Evolutionary conservation across 2,113 vertebrate species (phyloP).

Genomic region (Sinocyclocheilus rhinocerous): DNA sequence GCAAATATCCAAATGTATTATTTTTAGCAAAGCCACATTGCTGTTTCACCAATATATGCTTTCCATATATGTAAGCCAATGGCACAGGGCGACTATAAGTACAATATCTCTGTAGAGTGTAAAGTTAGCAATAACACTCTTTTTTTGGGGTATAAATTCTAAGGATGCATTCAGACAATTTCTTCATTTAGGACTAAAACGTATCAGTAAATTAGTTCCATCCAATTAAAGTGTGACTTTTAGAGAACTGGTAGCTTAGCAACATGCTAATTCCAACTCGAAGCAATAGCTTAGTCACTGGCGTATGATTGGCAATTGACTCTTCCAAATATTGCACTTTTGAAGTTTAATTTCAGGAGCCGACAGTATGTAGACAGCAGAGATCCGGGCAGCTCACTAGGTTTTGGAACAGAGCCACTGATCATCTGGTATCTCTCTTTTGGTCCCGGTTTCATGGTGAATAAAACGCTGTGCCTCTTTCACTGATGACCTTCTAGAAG

Average conservation of each 20-base stretch:
- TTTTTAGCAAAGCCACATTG: not conserved
- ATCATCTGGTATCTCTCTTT: slow-evolving; percentile 49
- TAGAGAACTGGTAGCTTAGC: not conserved
- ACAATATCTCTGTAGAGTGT: not conserved
- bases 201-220: not conserved
- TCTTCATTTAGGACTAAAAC: not conserved
- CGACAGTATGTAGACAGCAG: not conserved
- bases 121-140: not conserved
- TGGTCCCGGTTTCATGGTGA: slow-evolving; percentile 67
- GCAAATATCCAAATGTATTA: slow-evolving; percentile 11
- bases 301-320: no score
- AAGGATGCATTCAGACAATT: not conserved
- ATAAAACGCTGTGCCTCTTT: slow-evolving; percentile 67
- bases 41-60: not conserved
- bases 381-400: not conserved
- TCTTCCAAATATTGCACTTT: not conserved
- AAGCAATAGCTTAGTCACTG: no score
- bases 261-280: no score
- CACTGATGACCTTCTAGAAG: slow-evolving; percentile 58
- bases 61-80: not conserved
- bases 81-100: not conserved
- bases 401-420: not conserved
- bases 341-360: not conserved
- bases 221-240: not conserved
- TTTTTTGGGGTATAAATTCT: not conserved